phyloP scores from a whole-genome alignment of 2,888 invertebrate species.

The Strigamia maritima region DNA sequence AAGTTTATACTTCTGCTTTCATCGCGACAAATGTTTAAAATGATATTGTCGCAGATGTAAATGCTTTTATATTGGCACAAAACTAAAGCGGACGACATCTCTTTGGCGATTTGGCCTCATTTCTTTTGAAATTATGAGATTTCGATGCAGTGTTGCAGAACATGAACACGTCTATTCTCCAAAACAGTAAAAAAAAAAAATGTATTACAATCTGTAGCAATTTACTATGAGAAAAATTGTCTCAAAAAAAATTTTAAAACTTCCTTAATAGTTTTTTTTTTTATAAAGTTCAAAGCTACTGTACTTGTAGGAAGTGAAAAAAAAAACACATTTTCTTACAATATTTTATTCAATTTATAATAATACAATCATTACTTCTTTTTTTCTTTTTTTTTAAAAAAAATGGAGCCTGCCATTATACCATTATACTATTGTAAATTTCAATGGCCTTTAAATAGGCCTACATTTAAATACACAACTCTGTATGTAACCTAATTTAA shows the following conservation, averaged over 20 bases:
- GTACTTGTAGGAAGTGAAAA: background rate
- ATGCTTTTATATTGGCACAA: constrained; percentile 1
- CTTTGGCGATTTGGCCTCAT: constrained; percentile 8
- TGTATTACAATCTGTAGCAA: background rate
- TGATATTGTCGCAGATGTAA: background rate
- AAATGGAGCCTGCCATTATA: constrained; percentile 6
- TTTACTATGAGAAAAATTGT: background rate
- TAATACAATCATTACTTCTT: background rate
- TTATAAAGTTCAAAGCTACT: background rate
- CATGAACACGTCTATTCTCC: constrained; percentile 3
- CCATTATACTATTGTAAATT: background rate
- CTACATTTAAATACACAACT: background rate
- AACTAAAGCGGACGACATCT: constrained; percentile 12
- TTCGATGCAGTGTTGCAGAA: constrained; percentile 13
- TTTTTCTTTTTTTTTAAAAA: background rate
- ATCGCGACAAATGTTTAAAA: background rate
- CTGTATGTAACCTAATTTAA: background rate
- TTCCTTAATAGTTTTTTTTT: background rate
- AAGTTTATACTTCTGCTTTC: background rate
- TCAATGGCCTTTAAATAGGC: constrained; percentile 25
- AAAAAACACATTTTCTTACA: background rate
- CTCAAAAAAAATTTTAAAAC: background rate
- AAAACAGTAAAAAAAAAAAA: background rate
- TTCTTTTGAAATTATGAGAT: background rate
- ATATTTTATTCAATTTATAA: background rate